Evolutionary conservation across 2,113 vertebrate genomes (phyloP), one percentile per base, ranked within the genome.

Genomic region (Crotalus tigris): DNA sequence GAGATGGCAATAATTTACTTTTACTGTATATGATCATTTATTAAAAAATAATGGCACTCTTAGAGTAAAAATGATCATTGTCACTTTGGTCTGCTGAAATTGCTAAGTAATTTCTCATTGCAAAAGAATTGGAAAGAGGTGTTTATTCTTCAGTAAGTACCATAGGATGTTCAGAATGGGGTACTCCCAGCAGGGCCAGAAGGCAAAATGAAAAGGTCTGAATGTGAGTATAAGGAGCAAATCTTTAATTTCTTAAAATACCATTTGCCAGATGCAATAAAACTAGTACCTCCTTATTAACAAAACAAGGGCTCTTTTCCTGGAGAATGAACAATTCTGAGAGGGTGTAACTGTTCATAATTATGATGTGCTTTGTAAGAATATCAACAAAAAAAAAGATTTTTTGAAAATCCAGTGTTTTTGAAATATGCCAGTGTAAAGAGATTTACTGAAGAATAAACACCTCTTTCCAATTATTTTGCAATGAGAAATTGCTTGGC

Each of bases 311-410:
- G 39, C 75, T 61, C 88, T 86, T 90, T 93, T 93, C 88, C 92
- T 90, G 92, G 13, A 90, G 75, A 90, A 93, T 9, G 49, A 89
- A 92, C 39, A 85, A 85, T 44, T 90, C 53, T n/a, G 33, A 93
- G 46, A 93, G 92, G 92, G 92, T 93, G 92, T 90, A 90, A 93
- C 92, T 93, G 59, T 87, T 85, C 49, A 85, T 90, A 91, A 93
- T 90, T 90, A 86, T 46, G 85, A 0, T 6, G 92, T 4, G n/a
- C 64, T n/a, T 51, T 51, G 55, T 3, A 85, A 23, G 3, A 8
- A 26, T 8, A 51, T 4, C 2, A 69, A 59, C 75, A 81, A 11
- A 91, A 92, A 85, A 26, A 91, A 7, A 29, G 0, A 91, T 24
- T 0, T 12, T 26, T 61, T 1, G 9, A 33, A 49, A 86, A 1